Conservation (phyloP, 2,113 vertebrate genomes). For the Microcebus lehilahytsara region DNA sequence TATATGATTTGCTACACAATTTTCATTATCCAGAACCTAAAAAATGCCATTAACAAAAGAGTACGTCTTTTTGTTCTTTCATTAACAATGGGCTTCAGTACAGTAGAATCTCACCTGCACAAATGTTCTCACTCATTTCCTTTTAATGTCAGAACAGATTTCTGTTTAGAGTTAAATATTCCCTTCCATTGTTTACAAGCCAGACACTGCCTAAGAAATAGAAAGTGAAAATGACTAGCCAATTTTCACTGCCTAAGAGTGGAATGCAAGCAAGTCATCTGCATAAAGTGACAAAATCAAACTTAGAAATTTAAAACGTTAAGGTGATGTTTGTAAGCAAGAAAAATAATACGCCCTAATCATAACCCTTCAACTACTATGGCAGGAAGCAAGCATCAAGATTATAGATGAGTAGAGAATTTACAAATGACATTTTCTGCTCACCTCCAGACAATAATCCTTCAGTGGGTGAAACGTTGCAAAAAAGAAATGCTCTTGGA, state of each 20-base stretch:
- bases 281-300: not conserved
- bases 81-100: slow-evolving; percentile 20
- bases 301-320: not conserved
- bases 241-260: not conserved
- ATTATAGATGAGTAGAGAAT: not conserved
- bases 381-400: not conserved
- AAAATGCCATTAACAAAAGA: not conserved
- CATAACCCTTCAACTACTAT: not conserved
- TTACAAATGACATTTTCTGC: not conserved
- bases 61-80: not conserved
- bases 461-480: slow-evolving; percentile 89
- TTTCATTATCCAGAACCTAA: not conserved
- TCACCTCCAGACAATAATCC: slow-evolving; percentile 93
- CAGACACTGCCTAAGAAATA: slow-evolving; percentile 61
- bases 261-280: not conserved
- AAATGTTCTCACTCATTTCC: slow-evolving; percentile 53
- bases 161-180: slow-evolving; percentile 66
- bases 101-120: slow-evolving; percentile 59
- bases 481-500: slow-evolving; percentile 98
- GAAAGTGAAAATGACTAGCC: slow-evolving; percentile 46
- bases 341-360: not conserved
- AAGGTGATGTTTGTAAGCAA: not conserved
- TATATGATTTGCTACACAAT: not conserved
- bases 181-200: slow-evolving; percentile 59
- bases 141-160: slow-evolving; percentile 58